phyloP scores from a whole-genome alignment of 2,113 vertebrate genomes.

The Coptodon rendalli region DNA sequence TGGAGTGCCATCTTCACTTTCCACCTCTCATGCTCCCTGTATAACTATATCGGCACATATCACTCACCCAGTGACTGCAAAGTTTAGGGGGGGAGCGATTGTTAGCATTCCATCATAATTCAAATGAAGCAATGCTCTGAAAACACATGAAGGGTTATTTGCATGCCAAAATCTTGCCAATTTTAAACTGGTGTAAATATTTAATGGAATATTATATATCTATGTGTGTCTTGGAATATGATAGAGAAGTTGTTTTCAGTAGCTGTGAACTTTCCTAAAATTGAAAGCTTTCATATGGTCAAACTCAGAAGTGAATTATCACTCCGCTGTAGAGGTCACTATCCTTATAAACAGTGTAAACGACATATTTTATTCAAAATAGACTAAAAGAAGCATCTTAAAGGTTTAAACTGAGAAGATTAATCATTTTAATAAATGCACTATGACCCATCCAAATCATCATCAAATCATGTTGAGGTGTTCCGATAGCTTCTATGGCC shows the following conservation, averaged over 20 bases:
- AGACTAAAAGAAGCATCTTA: neutral
- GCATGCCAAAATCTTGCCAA: neutral
- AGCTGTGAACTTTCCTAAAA: neutral
- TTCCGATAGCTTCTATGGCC: neutral
- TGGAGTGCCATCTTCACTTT: slow-evolving; percentile 1
- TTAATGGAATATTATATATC: neutral
- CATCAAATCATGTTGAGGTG: neutral
- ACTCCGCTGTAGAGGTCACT: neutral
- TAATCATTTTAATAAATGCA: neutral
- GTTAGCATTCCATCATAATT: neutral
- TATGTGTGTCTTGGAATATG: neutral
- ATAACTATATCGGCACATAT: neutral
- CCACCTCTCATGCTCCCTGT: neutral
- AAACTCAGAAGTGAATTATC: neutral
- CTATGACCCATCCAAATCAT: neutral
- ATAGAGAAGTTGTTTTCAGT: neutral
- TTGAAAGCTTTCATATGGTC: neutral
- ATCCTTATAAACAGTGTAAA: neutral
- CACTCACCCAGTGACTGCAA: neutral
- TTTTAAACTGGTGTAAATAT: neutral
- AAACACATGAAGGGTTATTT: neutral
- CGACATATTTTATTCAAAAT: neutral
- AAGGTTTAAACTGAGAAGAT: neutral
- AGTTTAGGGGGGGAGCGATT: neutral
- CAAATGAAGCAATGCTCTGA: neutral